A percentile compares a stretch with the other conserved stretches of the same genome.
Conservation (phyloP, 2,888 invertebrate genomes). For the Dorcus hopei region DNA sequence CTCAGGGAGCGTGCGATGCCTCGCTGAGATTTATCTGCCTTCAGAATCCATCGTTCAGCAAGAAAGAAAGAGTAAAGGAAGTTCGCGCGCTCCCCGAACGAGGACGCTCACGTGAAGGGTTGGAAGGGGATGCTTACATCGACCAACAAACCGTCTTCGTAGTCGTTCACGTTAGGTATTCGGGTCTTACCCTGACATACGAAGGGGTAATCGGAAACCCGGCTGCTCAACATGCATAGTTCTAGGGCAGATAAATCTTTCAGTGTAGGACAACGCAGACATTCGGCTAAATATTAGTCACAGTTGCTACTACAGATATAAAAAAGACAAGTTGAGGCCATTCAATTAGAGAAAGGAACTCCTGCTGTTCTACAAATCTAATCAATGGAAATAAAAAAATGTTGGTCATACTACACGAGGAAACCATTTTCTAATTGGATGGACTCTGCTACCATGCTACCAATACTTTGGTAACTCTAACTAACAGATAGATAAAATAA, state of each 20-base stretch:
- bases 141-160: constrained; percentile 83
- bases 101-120: neutral
- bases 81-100: constrained; percentile 15
- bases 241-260: constrained; percentile 53
- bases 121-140: constrained; percentile 71
- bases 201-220: constrained; percentile 91
- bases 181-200: constrained; percentile 95
- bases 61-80: neutral
- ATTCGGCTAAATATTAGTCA: no score
- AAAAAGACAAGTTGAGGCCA: constrained; percentile 3
- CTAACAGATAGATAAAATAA: no score
- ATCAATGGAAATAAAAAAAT: no score
- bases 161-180: constrained; percentile 94
- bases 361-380: no score
- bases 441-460: no score
- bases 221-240: constrained; percentile 75
- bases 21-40: constrained; percentile 2
- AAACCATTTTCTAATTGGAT: no score
- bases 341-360: neutral
- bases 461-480: no score
- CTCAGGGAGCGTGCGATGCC: constrained; percentile 19
- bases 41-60: neutral
- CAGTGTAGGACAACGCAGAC: neutral
- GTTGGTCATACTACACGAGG: no score
- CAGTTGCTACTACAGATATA: no score